phyloP scores from a whole-genome alignment of 2,888 invertebrate species.

The Dryobota labecula region DNA sequence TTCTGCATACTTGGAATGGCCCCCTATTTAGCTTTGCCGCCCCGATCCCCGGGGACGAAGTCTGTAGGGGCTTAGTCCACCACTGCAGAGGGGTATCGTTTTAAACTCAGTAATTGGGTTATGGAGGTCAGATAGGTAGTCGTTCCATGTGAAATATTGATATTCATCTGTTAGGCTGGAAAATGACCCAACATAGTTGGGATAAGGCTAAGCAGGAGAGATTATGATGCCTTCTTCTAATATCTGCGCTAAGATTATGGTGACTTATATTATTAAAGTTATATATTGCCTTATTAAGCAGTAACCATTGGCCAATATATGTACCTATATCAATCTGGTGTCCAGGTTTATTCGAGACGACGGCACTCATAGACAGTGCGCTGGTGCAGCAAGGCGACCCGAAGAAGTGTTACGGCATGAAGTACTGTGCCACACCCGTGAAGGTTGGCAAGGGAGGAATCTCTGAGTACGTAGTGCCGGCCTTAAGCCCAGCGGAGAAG shows the following conservation, averaged over 20 bases:
- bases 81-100: background rate
- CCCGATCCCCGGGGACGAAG: no score
- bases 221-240: background rate
- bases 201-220: background rate
- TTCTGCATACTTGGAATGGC: background rate
- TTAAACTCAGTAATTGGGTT: background rate
- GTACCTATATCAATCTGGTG: background rate
- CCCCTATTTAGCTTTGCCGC: background rate
- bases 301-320: background rate
- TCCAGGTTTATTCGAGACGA: slow-evolving; percentile 79
- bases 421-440: slow-evolving; percentile 81
- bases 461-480: slow-evolving; percentile 78
- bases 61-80: background rate
- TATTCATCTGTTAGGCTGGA: background rate
- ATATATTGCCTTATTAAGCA: background rate
- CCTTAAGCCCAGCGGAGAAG: slow-evolving; percentile 75
- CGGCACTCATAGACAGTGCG: slow-evolving; percentile 83
- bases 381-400: slow-evolving; percentile 82
- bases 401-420: slow-evolving; percentile 78
- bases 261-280: background rate
- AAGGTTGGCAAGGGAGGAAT: slow-evolving; percentile 79
- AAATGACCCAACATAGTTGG: background rate
- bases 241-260: background rate
- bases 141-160: background rate
- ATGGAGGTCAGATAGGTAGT: background rate